Evolutionary conservation across 1,140 invertebrate species (phyloP).

Genomic region (Nylanderia fulva): DNA sequence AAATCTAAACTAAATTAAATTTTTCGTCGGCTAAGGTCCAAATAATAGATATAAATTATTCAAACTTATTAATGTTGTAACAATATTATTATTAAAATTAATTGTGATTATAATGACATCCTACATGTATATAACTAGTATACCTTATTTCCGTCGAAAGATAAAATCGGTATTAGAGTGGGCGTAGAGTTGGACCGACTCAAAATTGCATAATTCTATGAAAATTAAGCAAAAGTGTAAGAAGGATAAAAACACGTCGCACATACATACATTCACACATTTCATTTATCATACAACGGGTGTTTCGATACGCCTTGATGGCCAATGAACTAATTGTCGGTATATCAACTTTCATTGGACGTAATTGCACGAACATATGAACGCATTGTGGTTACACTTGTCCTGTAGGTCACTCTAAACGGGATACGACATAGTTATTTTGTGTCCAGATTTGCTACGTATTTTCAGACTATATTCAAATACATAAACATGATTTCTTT

Average conservation of each 20-base stretch:
- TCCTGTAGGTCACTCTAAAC: constrained; percentile 75
- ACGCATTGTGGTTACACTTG: constrained; percentile 78
- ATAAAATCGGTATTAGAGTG: constrained; percentile 48
- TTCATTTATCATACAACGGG: constrained; percentile 41
- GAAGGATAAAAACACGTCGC: constrained; percentile 37
- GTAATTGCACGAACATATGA: constrained; percentile 77
- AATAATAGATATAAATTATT: neutral
- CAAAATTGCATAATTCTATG: constrained; percentile 68
- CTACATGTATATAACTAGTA: neutral
- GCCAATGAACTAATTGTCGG: constrained; percentile 81
- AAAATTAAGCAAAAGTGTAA: constrained; percentile 54
- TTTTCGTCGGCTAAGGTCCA: too few relatives aligned
- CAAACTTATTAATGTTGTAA: neutral
- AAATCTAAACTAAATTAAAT: too few relatives aligned
- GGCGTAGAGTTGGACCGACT: constrained; percentile 48
- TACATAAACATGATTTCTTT: neutral
- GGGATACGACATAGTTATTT: constrained; percentile 78
- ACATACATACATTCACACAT: neutral
- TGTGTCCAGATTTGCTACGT: constrained; percentile 64
- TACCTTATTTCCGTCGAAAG: constrained; percentile 43
- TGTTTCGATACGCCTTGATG: constrained; percentile 71
- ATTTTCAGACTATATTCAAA: constrained; percentile 45
- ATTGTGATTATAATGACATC: neutral
- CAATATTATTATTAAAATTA: too few relatives aligned
- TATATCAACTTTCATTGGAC: constrained; percentile 82